A percentile compares a stretch with the other conserved stretches of the same genome.
Conservation (phyloP, 1,140 invertebrate genomes). For the Solenopsis invicta region DNA sequence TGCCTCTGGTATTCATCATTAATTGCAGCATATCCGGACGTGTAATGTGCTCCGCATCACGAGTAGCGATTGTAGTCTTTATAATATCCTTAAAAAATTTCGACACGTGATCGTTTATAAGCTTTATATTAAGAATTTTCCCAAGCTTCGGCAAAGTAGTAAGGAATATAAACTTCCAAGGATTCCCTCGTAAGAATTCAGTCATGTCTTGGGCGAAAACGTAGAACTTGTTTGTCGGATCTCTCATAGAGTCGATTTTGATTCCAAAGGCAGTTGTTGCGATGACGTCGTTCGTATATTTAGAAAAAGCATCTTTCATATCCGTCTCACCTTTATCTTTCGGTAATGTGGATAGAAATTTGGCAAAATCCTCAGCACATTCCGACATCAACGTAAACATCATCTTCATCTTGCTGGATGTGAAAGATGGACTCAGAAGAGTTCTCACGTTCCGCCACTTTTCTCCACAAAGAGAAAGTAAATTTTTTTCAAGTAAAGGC, state of each 20-base stretch:
- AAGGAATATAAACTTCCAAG: neutral
- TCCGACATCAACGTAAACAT: conserved; percentile 75
- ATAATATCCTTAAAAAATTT: conserved; percentile 73
- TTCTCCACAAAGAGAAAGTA: conserved; percentile 79
- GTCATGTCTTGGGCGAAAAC: conserved; percentile 66
- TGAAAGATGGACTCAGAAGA: conserved; percentile 80
- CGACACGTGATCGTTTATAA: conserved; percentile 21
- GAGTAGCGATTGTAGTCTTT: conserved; percentile 50
- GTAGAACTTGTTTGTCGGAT: conserved; percentile 78
- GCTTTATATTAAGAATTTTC: conserved; percentile 6
- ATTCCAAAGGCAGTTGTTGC: conserved; percentile 85
- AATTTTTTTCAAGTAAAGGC: conserved; percentile 77
- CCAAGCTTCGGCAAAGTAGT: conserved; percentile 20
- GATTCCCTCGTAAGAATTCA: conserved; percentile 6
- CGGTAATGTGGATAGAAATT: conserved; percentile 40
- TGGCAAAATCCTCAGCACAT: conserved; percentile 60
- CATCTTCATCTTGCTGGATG: conserved; percentile 77
- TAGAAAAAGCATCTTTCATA: conserved; percentile 75
- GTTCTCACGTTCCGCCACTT: conserved; percentile 79
- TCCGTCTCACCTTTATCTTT: conserved; percentile 38
- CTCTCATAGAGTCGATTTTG: conserved; percentile 86
- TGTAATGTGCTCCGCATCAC: conserved; percentile 61
- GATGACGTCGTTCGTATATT: conserved; percentile 86
- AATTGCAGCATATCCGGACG: conserved; percentile 57
- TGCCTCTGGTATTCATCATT: conserved; percentile 47